Conservation (phyloP, 1,140 invertebrate species). For the Octopus bimaculoides region DNA sequence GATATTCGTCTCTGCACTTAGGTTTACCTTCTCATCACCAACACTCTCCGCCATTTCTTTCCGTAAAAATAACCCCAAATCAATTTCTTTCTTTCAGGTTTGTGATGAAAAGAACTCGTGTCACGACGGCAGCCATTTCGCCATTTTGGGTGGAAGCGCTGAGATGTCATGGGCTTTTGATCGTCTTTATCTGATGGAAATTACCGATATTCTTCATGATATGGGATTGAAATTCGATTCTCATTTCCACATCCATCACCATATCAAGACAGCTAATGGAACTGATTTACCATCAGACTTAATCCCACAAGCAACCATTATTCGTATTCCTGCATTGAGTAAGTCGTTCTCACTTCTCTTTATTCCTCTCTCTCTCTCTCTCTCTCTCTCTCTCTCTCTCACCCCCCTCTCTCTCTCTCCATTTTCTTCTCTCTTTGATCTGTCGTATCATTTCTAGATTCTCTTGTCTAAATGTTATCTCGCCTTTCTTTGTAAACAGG, state of each 20-base stretch:
- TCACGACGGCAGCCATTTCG: constrained; percentile 16
- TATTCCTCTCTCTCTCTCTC: too few species aligned
- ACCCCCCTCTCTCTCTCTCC: too few species aligned
- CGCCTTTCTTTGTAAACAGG: too few species aligned
- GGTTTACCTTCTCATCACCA: too few species aligned
- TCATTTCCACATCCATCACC: constrained; percentile 17
- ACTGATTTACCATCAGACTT: constrained; percentile 17
- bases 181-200: constrained; percentile 27
- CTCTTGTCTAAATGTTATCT: too few species aligned
- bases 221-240: constrained; percentile 21
- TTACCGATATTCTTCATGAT: constrained; percentile 21
- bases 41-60: too few species aligned
- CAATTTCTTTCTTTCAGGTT: neutral
- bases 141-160: constrained; percentile 22
- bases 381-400: too few species aligned
- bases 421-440: too few species aligned
- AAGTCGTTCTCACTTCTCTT: neutral
- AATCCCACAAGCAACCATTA: constrained; percentile 20
- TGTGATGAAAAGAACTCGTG: constrained; percentile 8
- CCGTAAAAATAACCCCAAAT: too few species aligned
- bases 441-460: too few species aligned
- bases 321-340: constrained; percentile 2
- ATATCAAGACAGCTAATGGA: constrained; percentile 24
- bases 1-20: too few species aligned
- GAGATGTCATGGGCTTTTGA: constrained; percentile 32